Evolutionary conservation across 2,113 vertebrate species (phyloP).

Genomic region (Charadrius vociferus): DNA sequence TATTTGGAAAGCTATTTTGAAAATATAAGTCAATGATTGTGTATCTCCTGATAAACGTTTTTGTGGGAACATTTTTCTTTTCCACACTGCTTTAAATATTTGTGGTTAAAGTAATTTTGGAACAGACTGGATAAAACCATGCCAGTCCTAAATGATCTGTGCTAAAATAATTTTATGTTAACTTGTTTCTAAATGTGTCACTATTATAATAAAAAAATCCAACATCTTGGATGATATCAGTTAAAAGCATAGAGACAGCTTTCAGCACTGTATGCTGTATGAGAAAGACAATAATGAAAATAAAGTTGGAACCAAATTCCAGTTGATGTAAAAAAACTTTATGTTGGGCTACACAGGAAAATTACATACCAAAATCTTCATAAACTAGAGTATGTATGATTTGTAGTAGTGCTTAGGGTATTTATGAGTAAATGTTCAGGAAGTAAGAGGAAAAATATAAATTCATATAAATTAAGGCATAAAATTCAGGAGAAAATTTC

Average conservation of each 20-base stretch:
- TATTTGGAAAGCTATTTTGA: background rate
- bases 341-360: background rate
- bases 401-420: background rate
- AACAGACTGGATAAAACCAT: background rate
- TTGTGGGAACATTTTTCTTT: background rate
- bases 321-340: background rate
- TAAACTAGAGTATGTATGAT: background rate
- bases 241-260: background rate
- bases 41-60: background rate
- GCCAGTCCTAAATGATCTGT: background rate
- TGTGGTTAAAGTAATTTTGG: background rate
- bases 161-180: background rate
- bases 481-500: background rate
- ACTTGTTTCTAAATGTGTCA: background rate
- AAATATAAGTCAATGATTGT: background rate
- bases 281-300: background rate
- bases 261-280: background rate
- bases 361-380: background rate
- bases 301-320: background rate
- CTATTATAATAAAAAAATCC: background rate
- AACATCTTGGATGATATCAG: background rate
- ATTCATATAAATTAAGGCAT: background rate
- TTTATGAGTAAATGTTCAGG: background rate
- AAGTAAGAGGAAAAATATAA: background rate
- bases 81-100: background rate